Conservation (phyloP, 35 echinoderm and acorn worm genomes). For the Ophiothrix spiculata region DNA sequence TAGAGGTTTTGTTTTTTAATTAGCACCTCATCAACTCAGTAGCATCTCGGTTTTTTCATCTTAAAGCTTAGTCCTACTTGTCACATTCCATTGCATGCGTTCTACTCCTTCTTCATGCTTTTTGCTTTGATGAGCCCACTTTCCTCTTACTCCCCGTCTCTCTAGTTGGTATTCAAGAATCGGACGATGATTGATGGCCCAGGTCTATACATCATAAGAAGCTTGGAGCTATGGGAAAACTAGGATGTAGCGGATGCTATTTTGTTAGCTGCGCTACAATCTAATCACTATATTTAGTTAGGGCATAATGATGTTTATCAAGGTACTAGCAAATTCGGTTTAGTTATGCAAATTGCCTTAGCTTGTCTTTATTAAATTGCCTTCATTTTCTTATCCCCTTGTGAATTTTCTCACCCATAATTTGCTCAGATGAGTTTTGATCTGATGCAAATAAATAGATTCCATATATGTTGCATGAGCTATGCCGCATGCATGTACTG, state of each 20-base stretch:
- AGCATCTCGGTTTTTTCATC: neutral
- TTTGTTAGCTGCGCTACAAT: neutral
- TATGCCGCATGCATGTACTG: neutral
- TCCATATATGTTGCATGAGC: neutral
- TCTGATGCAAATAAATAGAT: neutral
- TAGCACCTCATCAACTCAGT: neutral
- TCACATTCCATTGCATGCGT: neutral
- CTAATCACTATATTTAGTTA: neutral
- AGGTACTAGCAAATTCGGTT: neutral
- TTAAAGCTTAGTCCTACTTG: neutral
- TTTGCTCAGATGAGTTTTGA: neutral
- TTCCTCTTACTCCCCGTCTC: neutral
- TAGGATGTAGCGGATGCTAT: neutral
- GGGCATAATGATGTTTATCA: neutral
- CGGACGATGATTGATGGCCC: neutral
- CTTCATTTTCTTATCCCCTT: neutral
- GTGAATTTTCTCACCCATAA: neutral
- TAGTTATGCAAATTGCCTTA: neutral
- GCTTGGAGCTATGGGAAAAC: neutral
- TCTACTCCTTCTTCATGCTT: neutral
- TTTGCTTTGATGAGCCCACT: neutral
- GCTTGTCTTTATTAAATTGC: neutral
- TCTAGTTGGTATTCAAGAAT: neutral
- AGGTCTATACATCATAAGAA: neutral
- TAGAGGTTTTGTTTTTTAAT: constrained; percentile 10